Conservation (phyloP, 2,797 vertebrate genomes). For the Parauchenoglanis ngamensis region DNA sequence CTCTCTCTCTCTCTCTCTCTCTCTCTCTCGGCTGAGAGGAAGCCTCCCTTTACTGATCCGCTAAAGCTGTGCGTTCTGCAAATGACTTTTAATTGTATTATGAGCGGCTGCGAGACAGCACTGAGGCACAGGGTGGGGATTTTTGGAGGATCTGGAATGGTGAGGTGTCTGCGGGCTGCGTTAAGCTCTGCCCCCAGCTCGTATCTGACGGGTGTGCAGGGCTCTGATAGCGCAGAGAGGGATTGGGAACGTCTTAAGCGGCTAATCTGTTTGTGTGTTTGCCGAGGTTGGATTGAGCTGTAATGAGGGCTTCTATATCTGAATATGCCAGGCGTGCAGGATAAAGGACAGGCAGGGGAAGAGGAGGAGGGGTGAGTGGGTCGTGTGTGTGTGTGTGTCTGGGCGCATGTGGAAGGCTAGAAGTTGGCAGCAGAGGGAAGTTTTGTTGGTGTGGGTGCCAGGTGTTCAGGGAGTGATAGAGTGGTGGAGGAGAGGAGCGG, state of each 20-base stretch:
- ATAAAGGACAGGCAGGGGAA: slow-evolving; percentile 69
- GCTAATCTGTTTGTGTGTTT: slow-evolving; percentile 86
- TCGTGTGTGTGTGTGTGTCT: slow-evolving; percentile 48
- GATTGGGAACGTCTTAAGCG: slow-evolving; percentile 75
- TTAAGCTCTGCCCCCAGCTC: slow-evolving; percentile 82
- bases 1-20: too few species aligned
- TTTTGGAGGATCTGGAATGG: slow-evolving; percentile 49
- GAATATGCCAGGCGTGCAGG: slow-evolving; percentile 82
- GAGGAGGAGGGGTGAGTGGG: slow-evolving; percentile 39
- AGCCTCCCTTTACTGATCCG: slow-evolving; percentile 68
- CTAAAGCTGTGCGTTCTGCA: slow-evolving; percentile 77
- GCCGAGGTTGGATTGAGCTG: slow-evolving; percentile 85
- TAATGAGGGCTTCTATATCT: slow-evolving; percentile 87
- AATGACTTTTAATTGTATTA: slow-evolving; percentile 89
- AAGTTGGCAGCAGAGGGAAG: slow-evolving; percentile 58
- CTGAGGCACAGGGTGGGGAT: slow-evolving; percentile 76
- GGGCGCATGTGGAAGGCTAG: slow-evolving; percentile 56
- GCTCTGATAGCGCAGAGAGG: slow-evolving; percentile 80
- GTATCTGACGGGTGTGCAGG: slow-evolving; percentile 81
- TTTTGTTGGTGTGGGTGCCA: slow-evolving; percentile 49
- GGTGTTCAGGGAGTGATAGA: slow-evolving; percentile 45
- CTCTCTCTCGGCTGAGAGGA: slow-evolving; percentile 27
- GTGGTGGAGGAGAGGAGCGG: slow-evolving; percentile 25
- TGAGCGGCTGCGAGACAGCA: slow-evolving; percentile 80
- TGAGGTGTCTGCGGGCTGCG: slow-evolving; percentile 60